phyloP scores from a whole-genome alignment of 1,140 invertebrate species.

The Panagrolaimus sp. region DNA sequence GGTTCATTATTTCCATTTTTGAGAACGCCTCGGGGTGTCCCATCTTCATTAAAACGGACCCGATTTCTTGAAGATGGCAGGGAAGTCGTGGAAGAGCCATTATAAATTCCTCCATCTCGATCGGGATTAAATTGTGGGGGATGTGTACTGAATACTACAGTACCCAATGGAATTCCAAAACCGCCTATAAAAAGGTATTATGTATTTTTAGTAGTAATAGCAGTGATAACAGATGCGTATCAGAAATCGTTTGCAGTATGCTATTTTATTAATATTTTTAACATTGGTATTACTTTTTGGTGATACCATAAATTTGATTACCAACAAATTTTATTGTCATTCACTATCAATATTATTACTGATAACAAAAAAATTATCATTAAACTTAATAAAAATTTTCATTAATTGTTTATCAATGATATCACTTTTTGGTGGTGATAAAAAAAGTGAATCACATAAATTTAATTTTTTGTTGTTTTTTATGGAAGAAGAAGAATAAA shows the following conservation, averaged over 20 bases:
- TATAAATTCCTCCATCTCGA: slow-evolving; percentile 26
- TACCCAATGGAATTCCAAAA: slow-evolving; percentile 42
- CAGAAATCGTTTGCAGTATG: no score
- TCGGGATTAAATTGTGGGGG: slow-evolving; percentile 33
- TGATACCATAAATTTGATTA: no score
- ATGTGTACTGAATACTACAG: slow-evolving; percentile 44
- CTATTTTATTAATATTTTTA: no score
- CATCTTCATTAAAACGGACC: slow-evolving; percentile 42
- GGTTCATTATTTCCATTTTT: slow-evolving; percentile 30
- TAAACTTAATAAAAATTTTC: no score
- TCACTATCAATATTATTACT: no score
- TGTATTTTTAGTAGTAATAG: background rate
- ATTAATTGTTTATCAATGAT: no score
- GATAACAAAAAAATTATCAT: no score
- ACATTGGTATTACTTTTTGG: no score
- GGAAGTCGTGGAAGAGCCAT: slow-evolving; percentile 28
- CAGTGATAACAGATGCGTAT: no score
- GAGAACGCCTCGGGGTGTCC: slow-evolving; percentile 36
- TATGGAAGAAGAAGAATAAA: background rate
- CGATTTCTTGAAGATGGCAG: slow-evolving; percentile 30
- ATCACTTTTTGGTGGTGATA: background rate
- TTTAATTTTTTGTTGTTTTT: background rate
- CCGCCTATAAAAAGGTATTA: slow-evolving; percentile 32
- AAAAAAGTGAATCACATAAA: background rate
- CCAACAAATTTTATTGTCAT: no score